Conservation (phyloP, 1,140 invertebrate genomes). For the Bombus turneri region DNA sequence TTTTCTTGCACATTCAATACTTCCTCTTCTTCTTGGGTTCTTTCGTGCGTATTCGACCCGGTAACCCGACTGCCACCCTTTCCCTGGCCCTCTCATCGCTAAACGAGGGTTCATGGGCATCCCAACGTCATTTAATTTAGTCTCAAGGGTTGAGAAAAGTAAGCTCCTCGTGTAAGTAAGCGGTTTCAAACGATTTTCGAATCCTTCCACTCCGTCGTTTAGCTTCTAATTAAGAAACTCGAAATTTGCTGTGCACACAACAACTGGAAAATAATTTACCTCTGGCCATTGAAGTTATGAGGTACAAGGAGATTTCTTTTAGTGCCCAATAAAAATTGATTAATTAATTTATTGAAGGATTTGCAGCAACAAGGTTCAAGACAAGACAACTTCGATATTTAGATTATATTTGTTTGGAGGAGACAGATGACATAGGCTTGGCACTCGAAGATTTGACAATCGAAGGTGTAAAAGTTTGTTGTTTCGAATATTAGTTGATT, state of each 20-base stretch:
- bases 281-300: neutral
- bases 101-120: constrained; percentile 52
- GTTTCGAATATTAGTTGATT: neutral
- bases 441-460: too few relatives aligned
- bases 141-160: constrained; percentile 33
- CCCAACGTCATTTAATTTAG: constrained; percentile 61
- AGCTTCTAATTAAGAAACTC: constrained; percentile 8
- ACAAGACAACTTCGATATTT: neutral
- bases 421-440: too few relatives aligned
- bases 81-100: constrained; percentile 30
- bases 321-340: neutral
- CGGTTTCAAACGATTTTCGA: constrained; percentile 37
- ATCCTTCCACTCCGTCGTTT: neutral
- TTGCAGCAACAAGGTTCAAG: neutral
- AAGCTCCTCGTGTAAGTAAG: constrained; percentile 19
- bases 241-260: neutral
- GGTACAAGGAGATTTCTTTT: neutral
- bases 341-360: neutral
- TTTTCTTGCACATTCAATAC: constrained; percentile 49
- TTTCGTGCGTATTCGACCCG: constrained; percentile 30
- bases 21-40: constrained; percentile 15
- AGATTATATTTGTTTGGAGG: neutral
- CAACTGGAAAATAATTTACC: neutral
- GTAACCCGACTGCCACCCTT: constrained; percentile 40
- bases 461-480: too few relatives aligned